phyloP scores from a whole-genome alignment of 2,797 vertebrate species.

The Fratercula arctica region DNA sequence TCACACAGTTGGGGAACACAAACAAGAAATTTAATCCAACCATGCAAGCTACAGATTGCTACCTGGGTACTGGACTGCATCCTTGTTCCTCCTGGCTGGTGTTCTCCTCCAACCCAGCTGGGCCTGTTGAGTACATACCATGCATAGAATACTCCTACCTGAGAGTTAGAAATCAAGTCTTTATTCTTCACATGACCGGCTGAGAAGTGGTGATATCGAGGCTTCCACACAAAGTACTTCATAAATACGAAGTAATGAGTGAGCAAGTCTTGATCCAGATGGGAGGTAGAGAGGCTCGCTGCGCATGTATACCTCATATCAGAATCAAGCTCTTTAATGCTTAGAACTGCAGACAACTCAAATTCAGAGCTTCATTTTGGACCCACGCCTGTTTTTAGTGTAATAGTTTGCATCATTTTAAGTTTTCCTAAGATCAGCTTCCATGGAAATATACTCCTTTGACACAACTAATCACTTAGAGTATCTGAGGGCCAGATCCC shows the following conservation, averaged over 20 bases:
- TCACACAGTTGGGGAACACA: not conserved
- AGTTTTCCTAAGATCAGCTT: not conserved
- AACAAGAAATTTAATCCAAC: not conserved
- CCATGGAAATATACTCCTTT: not conserved
- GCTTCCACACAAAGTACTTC: not conserved
- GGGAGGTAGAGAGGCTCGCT: not conserved
- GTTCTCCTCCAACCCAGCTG: not conserved
- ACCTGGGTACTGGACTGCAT: not conserved
- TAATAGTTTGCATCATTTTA: not conserved
- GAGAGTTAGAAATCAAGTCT: not conserved
- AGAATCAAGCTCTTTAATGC: not conserved
- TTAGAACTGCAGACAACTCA: not conserved
- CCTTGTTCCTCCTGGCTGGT: not conserved
- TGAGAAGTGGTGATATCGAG: not conserved
- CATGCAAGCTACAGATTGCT: not conserved
- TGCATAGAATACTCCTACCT: not conserved
- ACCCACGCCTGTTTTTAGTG: not conserved
- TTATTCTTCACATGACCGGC: not conserved
- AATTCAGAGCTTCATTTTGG: not conserved
- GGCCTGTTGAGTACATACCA: not conserved
- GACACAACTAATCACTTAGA: not conserved
- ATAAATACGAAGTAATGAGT: not conserved
- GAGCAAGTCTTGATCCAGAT: not conserved
- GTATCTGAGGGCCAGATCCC: not conserved
- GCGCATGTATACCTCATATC: not conserved